These are phyloP conservation scores for Corynorhinus townsendii DNA, from an alignment of 2,113 vertebrate species.

Conservation along the genomic window DNA sequence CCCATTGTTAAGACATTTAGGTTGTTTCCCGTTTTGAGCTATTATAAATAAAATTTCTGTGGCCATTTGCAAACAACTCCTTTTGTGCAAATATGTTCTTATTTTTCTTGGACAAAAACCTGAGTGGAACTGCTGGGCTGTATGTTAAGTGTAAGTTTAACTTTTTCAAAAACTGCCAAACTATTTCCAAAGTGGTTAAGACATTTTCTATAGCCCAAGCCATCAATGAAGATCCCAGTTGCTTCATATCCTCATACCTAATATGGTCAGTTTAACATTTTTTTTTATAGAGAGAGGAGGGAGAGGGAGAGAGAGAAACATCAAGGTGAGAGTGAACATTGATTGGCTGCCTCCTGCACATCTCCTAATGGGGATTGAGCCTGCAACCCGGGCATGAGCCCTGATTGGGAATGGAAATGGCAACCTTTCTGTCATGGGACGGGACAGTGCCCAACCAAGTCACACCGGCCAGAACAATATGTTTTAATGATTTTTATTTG, in stretches of 20 bases:
- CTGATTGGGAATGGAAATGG: too few species aligned
- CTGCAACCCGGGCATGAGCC: too few species aligned
- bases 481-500: conserved; percentile 1
- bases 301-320: too few species aligned
- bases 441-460: too few species aligned
- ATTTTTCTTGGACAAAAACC: neutral
- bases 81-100: neutral
- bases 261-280: neutral
- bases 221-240: neutral
- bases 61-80: neutral
- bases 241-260: neutral
- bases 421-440: too few species aligned
- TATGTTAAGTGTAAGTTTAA: neutral
- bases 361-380: too few species aligned
- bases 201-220: neutral
- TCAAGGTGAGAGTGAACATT: too few species aligned
- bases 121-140: neutral
- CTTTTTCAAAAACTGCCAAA: neutral
- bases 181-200: neutral
- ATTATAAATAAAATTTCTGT: neutral
- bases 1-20: neutral
- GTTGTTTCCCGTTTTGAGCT: neutral
- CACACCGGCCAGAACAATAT: too few species aligned
- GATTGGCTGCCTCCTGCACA: too few species aligned
- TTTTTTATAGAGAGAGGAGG: neutral